These are phyloP conservation scores for Carettochelys insculpta DNA, from an alignment of 2,113 vertebrate genomes.

Conservation along the genomic window DNA sequence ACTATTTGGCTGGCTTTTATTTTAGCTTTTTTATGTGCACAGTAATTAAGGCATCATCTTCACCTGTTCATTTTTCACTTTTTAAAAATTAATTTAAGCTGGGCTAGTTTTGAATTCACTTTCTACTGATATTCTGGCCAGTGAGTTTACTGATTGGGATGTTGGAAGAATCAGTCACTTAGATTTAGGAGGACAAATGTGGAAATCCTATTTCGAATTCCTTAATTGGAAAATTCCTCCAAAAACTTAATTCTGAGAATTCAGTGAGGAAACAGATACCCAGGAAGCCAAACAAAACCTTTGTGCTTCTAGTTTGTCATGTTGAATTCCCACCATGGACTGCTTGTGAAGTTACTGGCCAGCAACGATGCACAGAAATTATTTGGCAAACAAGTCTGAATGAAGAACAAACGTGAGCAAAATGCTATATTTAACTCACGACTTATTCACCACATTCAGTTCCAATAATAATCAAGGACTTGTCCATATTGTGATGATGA, in stretches of 20 bases:
- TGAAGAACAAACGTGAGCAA: constrained; percentile 65
- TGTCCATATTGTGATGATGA: background rate
- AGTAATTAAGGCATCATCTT: constrained; percentile 19
- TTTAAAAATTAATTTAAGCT: constrained; percentile 36
- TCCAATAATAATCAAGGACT: constrained; percentile 62
- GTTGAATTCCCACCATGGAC: constrained; percentile 37
- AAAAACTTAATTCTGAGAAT: constrained; percentile 38
- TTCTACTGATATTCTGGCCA: constrained; percentile 14
- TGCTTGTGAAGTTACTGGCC: constrained; percentile 45
- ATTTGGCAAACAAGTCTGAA: constrained; percentile 63
- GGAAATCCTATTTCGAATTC: constrained; percentile 48
- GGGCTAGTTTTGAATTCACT: constrained; percentile 17
- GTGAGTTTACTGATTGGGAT: constrained; percentile 10
- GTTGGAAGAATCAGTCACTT: constrained; percentile 30
- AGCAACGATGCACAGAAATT: constrained; percentile 66
- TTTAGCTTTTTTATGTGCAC: constrained; percentile 6
- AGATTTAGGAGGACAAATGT: constrained; percentile 25
- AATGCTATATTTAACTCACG: constrained; percentile 48
- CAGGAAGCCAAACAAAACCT: constrained; percentile 65
- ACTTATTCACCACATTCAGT: constrained; percentile 60
- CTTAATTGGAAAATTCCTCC: constrained; percentile 1
- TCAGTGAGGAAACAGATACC: constrained; percentile 60
- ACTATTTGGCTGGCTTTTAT: constrained; percentile 49
- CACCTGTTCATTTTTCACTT: constrained; percentile 13
- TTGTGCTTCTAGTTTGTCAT: constrained; percentile 62